Evolutionary conservation across 2,888 invertebrate species (phyloP), one percentile per base, ranked within the genome.

Genomic region (Gymnocheta viridis): DNA sequence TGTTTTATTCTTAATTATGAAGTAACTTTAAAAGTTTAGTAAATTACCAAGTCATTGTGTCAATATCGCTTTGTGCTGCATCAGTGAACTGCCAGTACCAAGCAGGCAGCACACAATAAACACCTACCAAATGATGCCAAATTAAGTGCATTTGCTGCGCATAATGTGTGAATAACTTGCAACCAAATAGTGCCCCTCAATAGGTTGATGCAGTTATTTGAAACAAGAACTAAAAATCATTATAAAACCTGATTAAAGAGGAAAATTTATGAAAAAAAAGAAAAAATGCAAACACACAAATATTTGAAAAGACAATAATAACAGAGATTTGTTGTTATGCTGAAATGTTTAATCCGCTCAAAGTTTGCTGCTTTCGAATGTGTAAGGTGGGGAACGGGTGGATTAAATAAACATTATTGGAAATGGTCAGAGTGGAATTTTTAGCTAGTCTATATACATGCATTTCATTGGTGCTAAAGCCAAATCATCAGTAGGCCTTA

Each of bases 1-100:
- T 58, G 17, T 66, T 51, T 51, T 32, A 27, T 51, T 49, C 58
- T 69, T 22, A 27, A 62, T 29, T 58, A 70, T 69, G 69, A 69
- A 60, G 60, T 64, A 82, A 76, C 58, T 66, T 80, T 60, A 47
- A 72, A 66, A 73, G 67, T 78, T 82, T 41, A 64, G 17, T 70
- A 47, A 67, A 79, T 79, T 82, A 70, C 69, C 44, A 82, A 82
- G 74, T 70, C 82, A 79, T 60, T 82, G 82, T 82, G 79, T 82
- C 82, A 82, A 82, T 74, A 82, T 54, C 41, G 51, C 32, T 62
- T 60, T 51, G 58, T 69, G 74, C 67, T 74, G 80, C 73, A 80
- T 80, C 80, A 80, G 12, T 73, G 47, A 73, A 24, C 66, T 80
- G 77, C 62, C 72, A 82, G 69, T 67, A 74, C 49, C 19, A 76